phyloP scores from a whole-genome alignment of 1,140 invertebrate genomes.

The Ctenoplectra terminalis region DNA sequence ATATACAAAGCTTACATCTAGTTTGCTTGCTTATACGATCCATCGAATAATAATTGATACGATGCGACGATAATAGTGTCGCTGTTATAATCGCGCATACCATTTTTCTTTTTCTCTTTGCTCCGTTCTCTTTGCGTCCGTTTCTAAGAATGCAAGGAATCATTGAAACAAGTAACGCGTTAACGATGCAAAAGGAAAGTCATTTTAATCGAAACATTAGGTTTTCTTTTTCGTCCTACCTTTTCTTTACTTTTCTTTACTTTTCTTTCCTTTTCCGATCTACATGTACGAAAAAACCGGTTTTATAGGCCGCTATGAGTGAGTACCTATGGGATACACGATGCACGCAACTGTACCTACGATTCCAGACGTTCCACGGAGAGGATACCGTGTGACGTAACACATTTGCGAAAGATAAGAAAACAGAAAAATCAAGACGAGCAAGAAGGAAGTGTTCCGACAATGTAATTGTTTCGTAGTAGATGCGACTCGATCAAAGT shows the following conservation, averaged over 20 bases:
- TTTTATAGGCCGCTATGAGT: background rate
- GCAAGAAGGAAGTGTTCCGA: too few species aligned
- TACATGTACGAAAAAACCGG: too few species aligned
- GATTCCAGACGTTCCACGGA: too few species aligned
- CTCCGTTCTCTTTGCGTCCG: too few species aligned
- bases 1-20: slow-evolving; percentile 83
- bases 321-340: too few species aligned
- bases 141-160: too few species aligned
- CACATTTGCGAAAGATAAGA: too few species aligned
- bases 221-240: background rate
- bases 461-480: too few species aligned
- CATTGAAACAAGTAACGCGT: background rate
- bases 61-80: slow-evolving; percentile 77
- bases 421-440: too few species aligned
- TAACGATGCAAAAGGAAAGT: background rate
- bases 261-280: background rate
- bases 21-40: slow-evolving; percentile 77
- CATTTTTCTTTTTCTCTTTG: slow-evolving; percentile 57
- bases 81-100: slow-evolving; percentile 74
- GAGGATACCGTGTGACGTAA: too few species aligned
- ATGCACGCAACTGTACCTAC: too few species aligned
- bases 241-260: background rate
- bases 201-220: background rate
- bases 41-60: slow-evolving; percentile 79
- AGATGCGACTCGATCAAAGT: background rate